Conservation (phyloP, 2,113 vertebrate genomes). For the Phaethornis superciliosus region DNA sequence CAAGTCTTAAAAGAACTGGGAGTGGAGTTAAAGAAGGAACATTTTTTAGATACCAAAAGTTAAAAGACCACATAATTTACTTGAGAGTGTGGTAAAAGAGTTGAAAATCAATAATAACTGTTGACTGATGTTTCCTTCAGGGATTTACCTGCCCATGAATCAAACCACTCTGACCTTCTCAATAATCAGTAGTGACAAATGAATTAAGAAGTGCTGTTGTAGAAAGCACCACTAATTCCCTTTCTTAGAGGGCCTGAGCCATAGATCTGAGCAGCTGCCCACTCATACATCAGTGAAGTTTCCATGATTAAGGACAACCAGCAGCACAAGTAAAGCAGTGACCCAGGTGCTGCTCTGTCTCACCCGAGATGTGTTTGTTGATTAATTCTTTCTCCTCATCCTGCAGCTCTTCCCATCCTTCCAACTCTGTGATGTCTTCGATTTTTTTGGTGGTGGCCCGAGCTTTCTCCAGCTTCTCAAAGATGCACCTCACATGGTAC, state of each 20-base stretch:
- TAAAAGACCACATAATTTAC: neutral
- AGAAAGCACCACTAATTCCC: neutral
- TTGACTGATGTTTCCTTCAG: neutral
- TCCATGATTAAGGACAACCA: fast-evolving
- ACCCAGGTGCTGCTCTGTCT: neutral
- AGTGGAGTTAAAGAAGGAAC: fast-evolving
- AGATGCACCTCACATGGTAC: slow-evolving; percentile 96
- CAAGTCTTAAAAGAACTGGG: neutral
- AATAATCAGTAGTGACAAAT: neutral
- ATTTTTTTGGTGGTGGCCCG: slow-evolving; percentile 96
- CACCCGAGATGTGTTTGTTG: slow-evolving; percentile 89
- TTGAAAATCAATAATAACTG: neutral
- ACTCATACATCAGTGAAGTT: neutral
- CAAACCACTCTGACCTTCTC: neutral
- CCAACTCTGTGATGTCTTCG: slow-evolving; percentile 93
- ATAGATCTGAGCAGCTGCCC: neutral
- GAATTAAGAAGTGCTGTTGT: neutral
- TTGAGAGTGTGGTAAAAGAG: neutral
- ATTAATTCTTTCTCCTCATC: slow-evolving; percentile 91
- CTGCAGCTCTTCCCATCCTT: slow-evolving; percentile 95
- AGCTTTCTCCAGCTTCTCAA: slow-evolving; percentile 95
- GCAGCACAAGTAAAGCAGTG: fast-evolving
- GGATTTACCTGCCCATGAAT: neutral
- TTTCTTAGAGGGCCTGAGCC: neutral
- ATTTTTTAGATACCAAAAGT: neutral